Evolutionary conservation across 2,113 vertebrate genomes (phyloP).

Genomic region (Cercopithecus mona): DNA sequence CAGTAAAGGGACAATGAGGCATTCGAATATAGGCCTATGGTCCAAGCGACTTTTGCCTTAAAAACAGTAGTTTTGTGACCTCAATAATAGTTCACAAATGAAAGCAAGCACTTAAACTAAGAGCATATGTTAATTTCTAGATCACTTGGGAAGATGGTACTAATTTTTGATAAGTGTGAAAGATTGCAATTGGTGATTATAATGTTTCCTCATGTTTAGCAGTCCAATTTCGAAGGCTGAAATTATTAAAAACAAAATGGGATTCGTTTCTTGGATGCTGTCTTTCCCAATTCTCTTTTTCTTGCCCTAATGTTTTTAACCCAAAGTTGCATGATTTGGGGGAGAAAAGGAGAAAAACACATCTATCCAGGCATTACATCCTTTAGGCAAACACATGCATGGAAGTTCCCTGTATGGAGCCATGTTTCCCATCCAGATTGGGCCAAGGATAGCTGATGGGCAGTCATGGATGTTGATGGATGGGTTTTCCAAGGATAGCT

Average conservation of each 20-base stretch:
- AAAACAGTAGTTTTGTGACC: background rate
- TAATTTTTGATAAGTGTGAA: conserved; percentile 2
- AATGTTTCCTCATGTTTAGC: background rate
- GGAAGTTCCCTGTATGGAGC: background rate
- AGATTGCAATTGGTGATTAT: background rate
- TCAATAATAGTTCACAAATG: background rate
- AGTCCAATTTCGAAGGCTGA: background rate
- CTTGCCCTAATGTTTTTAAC: background rate
- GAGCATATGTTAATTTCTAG: background rate
- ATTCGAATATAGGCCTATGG: background rate
- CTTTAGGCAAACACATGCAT: background rate
- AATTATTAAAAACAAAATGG: background rate
- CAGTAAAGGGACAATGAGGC: background rate
- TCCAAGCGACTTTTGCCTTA: background rate
- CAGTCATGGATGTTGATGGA: background rate
- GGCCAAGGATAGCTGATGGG: background rate
- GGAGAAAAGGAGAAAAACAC: background rate
- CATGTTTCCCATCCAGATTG: background rate
- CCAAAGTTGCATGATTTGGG: background rate
- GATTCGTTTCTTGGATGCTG: background rate
- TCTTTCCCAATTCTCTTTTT: background rate
- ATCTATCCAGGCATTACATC: background rate
- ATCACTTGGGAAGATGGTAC: background rate
- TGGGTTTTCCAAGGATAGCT: background rate
- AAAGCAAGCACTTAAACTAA: conserved; percentile 3